Conservation (phyloP, 1,140 invertebrate species). For the Glossosoma conforme region DNA sequence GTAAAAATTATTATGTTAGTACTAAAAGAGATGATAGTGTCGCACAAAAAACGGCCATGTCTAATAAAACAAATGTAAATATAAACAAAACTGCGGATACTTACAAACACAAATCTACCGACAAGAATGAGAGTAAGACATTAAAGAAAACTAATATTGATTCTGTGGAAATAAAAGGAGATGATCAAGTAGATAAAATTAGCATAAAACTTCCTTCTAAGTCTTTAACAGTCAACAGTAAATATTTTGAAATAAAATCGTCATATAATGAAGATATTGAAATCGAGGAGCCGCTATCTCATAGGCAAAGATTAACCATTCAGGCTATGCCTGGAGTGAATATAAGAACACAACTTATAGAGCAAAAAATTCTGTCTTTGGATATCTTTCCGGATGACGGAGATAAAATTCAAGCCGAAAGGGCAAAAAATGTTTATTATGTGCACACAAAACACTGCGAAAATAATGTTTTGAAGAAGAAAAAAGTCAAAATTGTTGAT, state of each 20-base stretch:
- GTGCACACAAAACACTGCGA: constrained; percentile 37
- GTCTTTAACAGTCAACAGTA: background rate
- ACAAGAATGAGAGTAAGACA: no score
- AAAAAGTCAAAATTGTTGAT: no score
- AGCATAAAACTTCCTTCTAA: background rate
- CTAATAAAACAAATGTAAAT: no score
- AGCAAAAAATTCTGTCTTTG: constrained; percentile 44
- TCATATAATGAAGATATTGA: background rate
- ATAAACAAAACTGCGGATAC: no score
- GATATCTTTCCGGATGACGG: constrained; percentile 40
- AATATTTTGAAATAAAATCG: constrained; percentile 18
- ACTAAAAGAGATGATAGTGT: no score
- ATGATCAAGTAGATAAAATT: background rate
- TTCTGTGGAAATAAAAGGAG: no score
- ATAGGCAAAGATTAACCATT: constrained; percentile 35
- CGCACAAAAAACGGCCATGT: no score
- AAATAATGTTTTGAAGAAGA: no score
- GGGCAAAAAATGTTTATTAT: constrained; percentile 38
- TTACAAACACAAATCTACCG: no score
- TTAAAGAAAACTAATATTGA: no score
- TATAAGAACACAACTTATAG: constrained; percentile 46
- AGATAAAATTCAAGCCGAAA: constrained; percentile 15
- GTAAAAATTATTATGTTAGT: no score
- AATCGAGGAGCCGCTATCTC: background rate
- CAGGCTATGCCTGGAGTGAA: constrained; percentile 46